Evolutionary conservation across 2,797 vertebrate species (phyloP).

Genomic region (Enteromius radiatus): DNA sequence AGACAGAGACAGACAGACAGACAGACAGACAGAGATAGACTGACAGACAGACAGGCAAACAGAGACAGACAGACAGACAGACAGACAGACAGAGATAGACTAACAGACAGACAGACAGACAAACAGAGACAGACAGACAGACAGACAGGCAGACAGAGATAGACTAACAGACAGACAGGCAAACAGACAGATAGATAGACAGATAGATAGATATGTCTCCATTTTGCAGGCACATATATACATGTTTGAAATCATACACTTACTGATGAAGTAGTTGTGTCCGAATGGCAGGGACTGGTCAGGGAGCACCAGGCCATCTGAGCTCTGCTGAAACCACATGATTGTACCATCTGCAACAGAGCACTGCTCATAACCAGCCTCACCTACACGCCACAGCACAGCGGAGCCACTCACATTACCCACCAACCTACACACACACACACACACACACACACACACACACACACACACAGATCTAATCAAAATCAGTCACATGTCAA

Average conservation of each 20-base stretch:
- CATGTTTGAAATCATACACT: conserved; percentile 64
- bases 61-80: no score
- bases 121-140: no score
- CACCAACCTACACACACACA: conserved; percentile 68
- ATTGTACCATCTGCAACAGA: conserved; percentile 89
- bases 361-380: conserved; percentile 87
- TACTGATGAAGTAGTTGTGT: conserved; percentile 96
- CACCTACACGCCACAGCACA: conserved; percentile 89
- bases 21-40: no score
- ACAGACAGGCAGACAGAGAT: no score
- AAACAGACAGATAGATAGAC: no score
- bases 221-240: not conserved
- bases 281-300: conserved; percentile 88
- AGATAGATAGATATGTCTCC: not conserved
- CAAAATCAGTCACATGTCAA: no score
- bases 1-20: no score
- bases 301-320: conserved; percentile 87
- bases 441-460: no score
- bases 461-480: not conserved
- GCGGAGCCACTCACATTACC: conserved; percentile 85
- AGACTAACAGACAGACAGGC: no score
- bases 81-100: no score
- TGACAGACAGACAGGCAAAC: no score
- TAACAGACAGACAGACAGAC: no score
- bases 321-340: conserved; percentile 86